These are phyloP conservation scores for Himalopsyche anomala DNA, from an alignment of 2,888 invertebrate species.

Conservation along the genomic window DNA sequence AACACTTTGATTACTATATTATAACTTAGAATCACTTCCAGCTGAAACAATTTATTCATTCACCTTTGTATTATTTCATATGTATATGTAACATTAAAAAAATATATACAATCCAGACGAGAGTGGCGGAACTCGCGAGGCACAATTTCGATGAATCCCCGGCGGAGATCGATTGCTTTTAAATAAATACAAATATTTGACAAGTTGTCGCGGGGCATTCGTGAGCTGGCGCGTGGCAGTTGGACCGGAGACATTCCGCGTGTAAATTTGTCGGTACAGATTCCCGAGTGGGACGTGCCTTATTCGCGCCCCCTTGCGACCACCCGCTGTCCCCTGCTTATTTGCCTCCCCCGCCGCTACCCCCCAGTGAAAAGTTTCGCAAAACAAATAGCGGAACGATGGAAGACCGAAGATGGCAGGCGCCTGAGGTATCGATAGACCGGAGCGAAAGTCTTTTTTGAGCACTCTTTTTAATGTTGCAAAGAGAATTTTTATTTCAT, in stretches of 20 bases:
- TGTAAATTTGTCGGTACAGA: conserved; percentile 38
- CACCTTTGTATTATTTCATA: too few relatives aligned
- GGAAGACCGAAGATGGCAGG: conserved; percentile 21
- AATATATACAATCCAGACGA: too few relatives aligned
- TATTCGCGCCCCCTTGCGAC: conserved; percentile 3
- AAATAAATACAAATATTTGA: conserved; percentile 13
- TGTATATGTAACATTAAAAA: too few relatives aligned
- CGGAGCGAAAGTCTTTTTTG: conserved; percentile 23
- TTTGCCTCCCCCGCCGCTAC: background rate
- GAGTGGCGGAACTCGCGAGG: too few relatives aligned
- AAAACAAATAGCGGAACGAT: conserved; percentile 37
- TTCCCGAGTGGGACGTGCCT: conserved; percentile 27
- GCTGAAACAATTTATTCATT: too few relatives aligned
- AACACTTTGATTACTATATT: too few relatives aligned
- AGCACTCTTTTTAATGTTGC: background rate
- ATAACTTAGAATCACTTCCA: too few relatives aligned
- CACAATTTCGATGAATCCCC: background rate
- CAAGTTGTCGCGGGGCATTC: background rate
- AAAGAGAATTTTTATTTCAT: background rate
- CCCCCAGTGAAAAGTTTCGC: conserved; percentile 23
- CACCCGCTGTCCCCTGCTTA: background rate
- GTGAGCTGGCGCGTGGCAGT: background rate
- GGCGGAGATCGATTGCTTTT: conserved; percentile 21
- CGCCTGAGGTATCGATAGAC: conserved; percentile 29
- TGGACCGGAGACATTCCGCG: conserved; percentile 20